Percentiles rank a stretch among this genome's conserved stretches.
These are phyloP conservation scores for Holacanthus passer DNA, from an alignment of 2,113 vertebrate genomes.

Conservation along the genomic window DNA sequence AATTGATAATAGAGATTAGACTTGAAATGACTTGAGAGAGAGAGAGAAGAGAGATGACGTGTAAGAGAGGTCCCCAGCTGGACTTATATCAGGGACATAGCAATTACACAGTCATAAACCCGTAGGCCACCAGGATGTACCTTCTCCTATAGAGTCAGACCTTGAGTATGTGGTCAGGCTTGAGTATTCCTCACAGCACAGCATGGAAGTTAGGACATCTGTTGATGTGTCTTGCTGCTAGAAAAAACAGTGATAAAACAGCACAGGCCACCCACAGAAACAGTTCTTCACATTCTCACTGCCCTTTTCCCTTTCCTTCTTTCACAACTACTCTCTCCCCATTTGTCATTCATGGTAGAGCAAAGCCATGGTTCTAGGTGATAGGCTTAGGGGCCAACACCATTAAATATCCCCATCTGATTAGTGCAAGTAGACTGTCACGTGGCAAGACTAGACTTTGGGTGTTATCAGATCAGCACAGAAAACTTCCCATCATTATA, in stretches of 20 bases:
- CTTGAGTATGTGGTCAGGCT: constrained; percentile 15
- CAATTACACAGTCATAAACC: constrained; percentile 2
- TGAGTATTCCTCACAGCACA: constrained; percentile 54
- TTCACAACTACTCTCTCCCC: constrained; percentile 44
- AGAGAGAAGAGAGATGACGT: not conserved
- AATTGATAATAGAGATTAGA: not conserved
- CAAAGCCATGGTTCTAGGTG: constrained; percentile 70
- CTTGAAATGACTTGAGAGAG: not conserved
- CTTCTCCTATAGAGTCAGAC: constrained; percentile 17
- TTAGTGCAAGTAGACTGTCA: constrained; percentile 67
- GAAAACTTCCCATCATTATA: constrained; percentile 19
- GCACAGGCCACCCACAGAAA: constrained; percentile 55
- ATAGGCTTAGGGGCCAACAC: constrained; percentile 73
- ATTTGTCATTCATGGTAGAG: constrained; percentile 48
- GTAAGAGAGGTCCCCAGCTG: constrained; percentile 4
- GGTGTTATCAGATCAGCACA: constrained; percentile 36
- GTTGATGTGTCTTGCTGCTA: constrained; percentile 61
- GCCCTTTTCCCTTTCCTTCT: constrained; percentile 29
- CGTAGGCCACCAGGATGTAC: not conserved
- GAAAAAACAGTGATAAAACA: constrained; percentile 46
- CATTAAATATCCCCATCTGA: constrained; percentile 72
- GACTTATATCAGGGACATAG: constrained; percentile 2
- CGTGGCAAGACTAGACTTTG: constrained; percentile 22
- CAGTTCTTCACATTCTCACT: constrained; percentile 36
- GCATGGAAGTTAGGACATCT: constrained; percentile 67